A percentile compares a stretch with the other conserved stretches of the same genome.
phyloP scores from a whole-genome alignment of 2,113 vertebrate genomes.

The Emberiza fucata region DNA sequence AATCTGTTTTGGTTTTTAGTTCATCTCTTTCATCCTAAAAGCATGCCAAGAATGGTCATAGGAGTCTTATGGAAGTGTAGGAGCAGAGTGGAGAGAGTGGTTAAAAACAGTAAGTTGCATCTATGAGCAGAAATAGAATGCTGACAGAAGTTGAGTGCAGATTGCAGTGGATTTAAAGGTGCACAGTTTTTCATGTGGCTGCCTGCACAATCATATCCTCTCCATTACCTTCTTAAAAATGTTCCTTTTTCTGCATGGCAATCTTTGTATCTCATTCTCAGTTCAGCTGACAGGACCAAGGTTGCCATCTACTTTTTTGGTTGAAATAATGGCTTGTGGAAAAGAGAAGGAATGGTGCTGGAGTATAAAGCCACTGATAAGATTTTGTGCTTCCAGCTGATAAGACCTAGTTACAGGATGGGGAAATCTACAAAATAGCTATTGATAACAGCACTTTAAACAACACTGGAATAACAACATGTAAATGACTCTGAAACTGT shows the following conservation, averaged over 20 bases:
- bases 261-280: neutral
- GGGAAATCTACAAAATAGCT: neutral
- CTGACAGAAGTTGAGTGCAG: neutral
- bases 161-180: neutral
- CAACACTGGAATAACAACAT: neutral
- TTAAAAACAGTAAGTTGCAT: neutral
- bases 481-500: neutral
- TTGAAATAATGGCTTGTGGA: neutral
- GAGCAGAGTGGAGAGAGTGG: neutral
- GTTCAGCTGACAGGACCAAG: neutral
- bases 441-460: neutral
- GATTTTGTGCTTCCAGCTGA: neutral
- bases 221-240: neutral
- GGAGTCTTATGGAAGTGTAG: neutral
- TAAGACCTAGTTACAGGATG: neutral
- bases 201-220: neutral
- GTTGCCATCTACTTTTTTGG: neutral
- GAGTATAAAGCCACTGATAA: neutral
- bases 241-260: neutral
- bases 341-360: neutral
- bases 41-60: neutral
- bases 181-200: neutral
- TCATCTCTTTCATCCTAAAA: neutral
- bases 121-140: neutral
- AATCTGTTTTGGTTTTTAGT: neutral